phyloP scores from a whole-genome alignment of 2,797 vertebrate species.

The Botia almorhae region DNA sequence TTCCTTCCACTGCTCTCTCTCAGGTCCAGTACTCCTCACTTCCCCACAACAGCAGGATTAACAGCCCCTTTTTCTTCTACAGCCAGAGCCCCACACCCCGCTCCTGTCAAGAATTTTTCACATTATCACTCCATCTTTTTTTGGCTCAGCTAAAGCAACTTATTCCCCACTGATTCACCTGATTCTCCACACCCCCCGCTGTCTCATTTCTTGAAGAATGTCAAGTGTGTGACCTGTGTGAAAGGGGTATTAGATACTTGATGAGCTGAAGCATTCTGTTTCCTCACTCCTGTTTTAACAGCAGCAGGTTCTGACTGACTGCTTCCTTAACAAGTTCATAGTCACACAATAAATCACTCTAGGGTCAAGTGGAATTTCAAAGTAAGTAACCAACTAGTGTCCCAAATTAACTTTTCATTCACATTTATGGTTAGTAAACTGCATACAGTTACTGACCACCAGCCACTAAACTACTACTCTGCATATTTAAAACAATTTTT shows the following conservation, averaged over 20 bases:
- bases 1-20: background rate
- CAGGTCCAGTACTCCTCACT: background rate
- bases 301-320: background rate
- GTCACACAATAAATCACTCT: background rate
- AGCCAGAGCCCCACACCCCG: background rate
- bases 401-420: too few relatives aligned
- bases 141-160: background rate
- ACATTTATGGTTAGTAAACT: too few relatives aligned
- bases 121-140: slow-evolving; percentile 22
- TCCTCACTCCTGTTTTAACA: background rate
- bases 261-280: slow-evolving; percentile 9
- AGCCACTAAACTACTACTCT: too few relatives aligned
- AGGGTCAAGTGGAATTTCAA: background rate
- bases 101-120: background rate
- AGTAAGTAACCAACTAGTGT: too few relatives aligned
- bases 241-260: background rate
- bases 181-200: background rate
- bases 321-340: slow-evolving; percentile 9
- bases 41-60: slow-evolving; percentile 25
- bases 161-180: slow-evolving; percentile 9
- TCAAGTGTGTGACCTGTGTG: slow-evolving; percentile 10
- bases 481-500: too few relatives aligned
- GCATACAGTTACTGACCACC: too few relatives aligned
- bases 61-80: background rate
- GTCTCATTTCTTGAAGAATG: slow-evolving; percentile 12